Conservation (phyloP, 2,888 invertebrate species). For the Lucinisca nassula region DNA sequence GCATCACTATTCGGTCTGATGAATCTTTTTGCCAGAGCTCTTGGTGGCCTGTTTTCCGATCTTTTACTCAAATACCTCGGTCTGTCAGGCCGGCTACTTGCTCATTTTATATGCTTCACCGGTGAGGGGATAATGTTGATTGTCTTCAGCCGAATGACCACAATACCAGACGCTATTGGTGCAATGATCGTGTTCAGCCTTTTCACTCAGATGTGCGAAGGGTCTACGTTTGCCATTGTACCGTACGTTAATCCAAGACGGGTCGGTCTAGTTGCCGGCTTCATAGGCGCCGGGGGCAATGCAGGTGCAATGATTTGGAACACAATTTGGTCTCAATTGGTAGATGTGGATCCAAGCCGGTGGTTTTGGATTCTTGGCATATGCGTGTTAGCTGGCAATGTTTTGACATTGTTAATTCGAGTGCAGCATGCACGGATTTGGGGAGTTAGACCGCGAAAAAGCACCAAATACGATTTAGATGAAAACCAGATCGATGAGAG, state of each 20-base stretch:
- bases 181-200: slow-evolving; percentile 47
- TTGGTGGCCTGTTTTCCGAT: slow-evolving; percentile 54
- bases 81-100: slow-evolving; percentile 49
- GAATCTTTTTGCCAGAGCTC: slow-evolving; percentile 54
- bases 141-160: slow-evolving; percentile 53
- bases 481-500: no score
- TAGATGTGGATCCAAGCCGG: slow-evolving; percentile 46
- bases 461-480: no score
- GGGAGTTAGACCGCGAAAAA: not conserved
- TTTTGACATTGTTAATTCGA: slow-evolving; percentile 21
- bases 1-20: slow-evolving; percentile 59
- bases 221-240: slow-evolving; percentile 40
- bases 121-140: slow-evolving; percentile 55
- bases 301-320: slow-evolving; percentile 59
- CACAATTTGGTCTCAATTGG: slow-evolving; percentile 50
- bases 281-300: slow-evolving; percentile 64
- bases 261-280: slow-evolving; percentile 52
- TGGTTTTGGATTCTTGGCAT: slow-evolving; percentile 58
- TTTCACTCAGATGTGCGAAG: slow-evolving; percentile 56
- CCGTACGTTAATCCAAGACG: slow-evolving; percentile 20
- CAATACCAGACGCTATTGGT: slow-evolving; percentile 19
- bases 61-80: slow-evolving; percentile 30
- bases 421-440: slow-evolving; percentile 39
- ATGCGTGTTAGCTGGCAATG: slow-evolving; percentile 35
- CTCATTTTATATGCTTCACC: slow-evolving; percentile 51